These are phyloP conservation scores for Morinoia aosen DNA, from an alignment of 2,888 invertebrate species.

Conservation along the genomic window DNA sequence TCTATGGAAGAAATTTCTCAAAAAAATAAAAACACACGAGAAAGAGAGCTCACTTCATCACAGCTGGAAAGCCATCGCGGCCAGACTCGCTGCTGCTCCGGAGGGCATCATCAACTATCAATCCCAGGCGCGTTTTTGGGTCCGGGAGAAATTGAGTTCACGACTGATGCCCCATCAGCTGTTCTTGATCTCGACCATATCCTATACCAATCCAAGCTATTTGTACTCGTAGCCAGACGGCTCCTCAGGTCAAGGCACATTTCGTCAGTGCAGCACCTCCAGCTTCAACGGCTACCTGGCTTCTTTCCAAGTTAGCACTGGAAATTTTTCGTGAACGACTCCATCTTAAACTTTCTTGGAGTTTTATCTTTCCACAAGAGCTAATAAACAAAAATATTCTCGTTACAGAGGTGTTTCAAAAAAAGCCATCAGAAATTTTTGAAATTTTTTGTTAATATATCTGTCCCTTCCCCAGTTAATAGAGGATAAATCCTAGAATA, in stretches of 20 bases:
- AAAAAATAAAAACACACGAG: neutral
- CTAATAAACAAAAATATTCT: too few relatives aligned
- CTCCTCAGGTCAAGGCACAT: neutral
- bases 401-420: too few relatives aligned
- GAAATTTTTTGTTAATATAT: too few relatives aligned
- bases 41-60: neutral
- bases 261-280: neutral
- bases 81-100: neutral
- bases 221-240: neutral
- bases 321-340: too few relatives aligned
- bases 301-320: neutral
- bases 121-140: neutral
- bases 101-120: neutral
- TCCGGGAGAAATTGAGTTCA: neutral
- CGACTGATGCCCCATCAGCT: neutral
- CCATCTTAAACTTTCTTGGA: too few relatives aligned
- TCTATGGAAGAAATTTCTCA: neutral
- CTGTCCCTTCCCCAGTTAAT: too few relatives aligned
- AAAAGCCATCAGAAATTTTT: too few relatives aligned
- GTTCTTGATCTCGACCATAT: neutral
- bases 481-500: too few relatives aligned
- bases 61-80: neutral
- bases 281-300: neutral
- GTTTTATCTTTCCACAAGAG: too few relatives aligned
- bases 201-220: neutral